A percentile compares a stretch with the other conserved stretches of the same genome.
Conservation (phyloP, 2,797 vertebrate genomes). For the Perodicticus potto region DNA sequence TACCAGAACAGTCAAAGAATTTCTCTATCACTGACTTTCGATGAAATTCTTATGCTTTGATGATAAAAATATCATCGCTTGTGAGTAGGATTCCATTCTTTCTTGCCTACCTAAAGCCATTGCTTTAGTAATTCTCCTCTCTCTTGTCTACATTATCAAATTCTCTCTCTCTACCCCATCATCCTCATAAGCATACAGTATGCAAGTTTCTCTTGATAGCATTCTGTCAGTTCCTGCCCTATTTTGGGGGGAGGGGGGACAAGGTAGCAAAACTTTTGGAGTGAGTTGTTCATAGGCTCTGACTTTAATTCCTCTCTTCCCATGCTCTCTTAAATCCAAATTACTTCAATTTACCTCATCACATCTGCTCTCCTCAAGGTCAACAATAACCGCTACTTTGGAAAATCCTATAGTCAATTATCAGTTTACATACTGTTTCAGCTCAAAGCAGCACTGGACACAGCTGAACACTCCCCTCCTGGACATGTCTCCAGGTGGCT, state of each 20-base stretch:
- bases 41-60: not conserved
- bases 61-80: not conserved
- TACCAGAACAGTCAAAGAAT: not conserved
- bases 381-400: not conserved
- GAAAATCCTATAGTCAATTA: not conserved
- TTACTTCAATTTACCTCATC: not conserved
- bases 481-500: not conserved
- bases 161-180: not conserved
- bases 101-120: not conserved
- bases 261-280: not conserved
- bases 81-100: not conserved
- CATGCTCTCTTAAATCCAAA: not conserved
- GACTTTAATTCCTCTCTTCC: not conserved
- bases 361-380: not conserved
- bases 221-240: not conserved
- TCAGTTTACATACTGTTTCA: not conserved
- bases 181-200: not conserved
- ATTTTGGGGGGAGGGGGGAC: not conserved
- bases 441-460: not conserved
- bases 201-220: not conserved
- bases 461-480: not conserved
- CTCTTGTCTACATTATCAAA: not conserved
- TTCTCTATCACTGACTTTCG: not conserved
- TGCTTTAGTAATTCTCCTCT: not conserved
- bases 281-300: not conserved